Base-by-base conservation (phyloP, 2,797 vertebrate species). In the Labroides dimidiatus region DNA sequence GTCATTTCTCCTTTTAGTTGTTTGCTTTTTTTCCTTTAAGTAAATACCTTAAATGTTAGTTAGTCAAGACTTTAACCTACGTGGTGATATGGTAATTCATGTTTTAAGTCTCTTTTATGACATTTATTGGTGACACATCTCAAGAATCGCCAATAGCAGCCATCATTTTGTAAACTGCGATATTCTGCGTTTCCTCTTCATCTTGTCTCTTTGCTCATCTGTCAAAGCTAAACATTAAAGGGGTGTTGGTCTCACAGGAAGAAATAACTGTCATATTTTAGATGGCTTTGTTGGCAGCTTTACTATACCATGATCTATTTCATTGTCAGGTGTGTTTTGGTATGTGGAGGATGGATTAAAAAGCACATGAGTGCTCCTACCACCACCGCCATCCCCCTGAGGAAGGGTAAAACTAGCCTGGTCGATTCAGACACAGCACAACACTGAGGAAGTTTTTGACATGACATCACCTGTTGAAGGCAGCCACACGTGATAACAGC, bases 321-420 rank as follows among this genome's bases (percentile, higher is more conserved):
- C 56, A 13, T 43, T 54, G 49, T 55, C 39, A 51, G 68, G 53
- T 50, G 14, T 73, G 47, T 86, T 85, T 81, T 1, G 43, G 65
- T 84, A 79, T 78, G 75, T 54, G 41, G 70, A 65, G 74, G 76
- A 84, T 59, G 67, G 64, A 71, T 44, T 56, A n/a, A 79, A 55
- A 60, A 3, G 12, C 24, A 3, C 6, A 53, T 15, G 7, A 56
- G n/a, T 17, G 16, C 50, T 64, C 9, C 37, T 10, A 9, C 20
- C 11, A 11, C 23, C 19, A 21, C 14, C n/a, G n/a, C n/a, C n/a
- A n/a, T n/a, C n/a, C n/a, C 52, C 20, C 9, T 11, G 20, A 2
- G 20, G 53, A 43, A 37, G 48, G 65, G 82, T 82, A 49, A 69
- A 81, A 87, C 80, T 60, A 77, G 84, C 82, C 61, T 7, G 2